phyloP scores from a whole-genome alignment of 2,797 vertebrate species.

The Vespertilio murinus region DNA sequence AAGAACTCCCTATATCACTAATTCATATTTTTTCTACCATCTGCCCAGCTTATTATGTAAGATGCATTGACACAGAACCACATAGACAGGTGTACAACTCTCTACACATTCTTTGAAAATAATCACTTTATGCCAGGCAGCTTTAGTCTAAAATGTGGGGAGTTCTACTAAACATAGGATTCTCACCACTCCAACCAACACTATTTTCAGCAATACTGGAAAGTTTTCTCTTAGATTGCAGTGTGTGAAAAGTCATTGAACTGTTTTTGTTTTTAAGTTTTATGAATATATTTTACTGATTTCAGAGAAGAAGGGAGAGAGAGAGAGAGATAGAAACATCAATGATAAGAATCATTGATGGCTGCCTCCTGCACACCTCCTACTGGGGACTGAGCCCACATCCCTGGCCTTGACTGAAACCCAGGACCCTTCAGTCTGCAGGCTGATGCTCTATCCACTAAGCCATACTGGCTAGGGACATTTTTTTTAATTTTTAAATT shows the following conservation, averaged over 20 bases:
- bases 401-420: not conserved
- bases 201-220: not conserved
- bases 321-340: not conserved
- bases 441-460: not conserved
- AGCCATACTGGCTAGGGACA: not conserved
- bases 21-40: not conserved
- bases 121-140: not conserved
- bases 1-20: not conserved
- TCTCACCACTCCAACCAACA: not conserved
- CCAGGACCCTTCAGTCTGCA: not conserved
- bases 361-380: not conserved
- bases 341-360: not conserved
- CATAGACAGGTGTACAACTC: not conserved
- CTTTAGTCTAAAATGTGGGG: conserved; percentile 17
- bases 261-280: not conserved
- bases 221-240: conserved; percentile 39
- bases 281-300: no score
- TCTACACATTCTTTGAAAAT: conserved; percentile 17
- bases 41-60: not conserved
- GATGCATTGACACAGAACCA: not conserved
- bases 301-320: no score
- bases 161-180: not conserved
- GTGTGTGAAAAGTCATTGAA: not conserved
- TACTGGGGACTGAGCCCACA: not conserved
- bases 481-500: not conserved